Evolutionary conservation across 2,797 vertebrate species (phyloP).

Genomic region (Gymnocypris eckloni): DNA sequence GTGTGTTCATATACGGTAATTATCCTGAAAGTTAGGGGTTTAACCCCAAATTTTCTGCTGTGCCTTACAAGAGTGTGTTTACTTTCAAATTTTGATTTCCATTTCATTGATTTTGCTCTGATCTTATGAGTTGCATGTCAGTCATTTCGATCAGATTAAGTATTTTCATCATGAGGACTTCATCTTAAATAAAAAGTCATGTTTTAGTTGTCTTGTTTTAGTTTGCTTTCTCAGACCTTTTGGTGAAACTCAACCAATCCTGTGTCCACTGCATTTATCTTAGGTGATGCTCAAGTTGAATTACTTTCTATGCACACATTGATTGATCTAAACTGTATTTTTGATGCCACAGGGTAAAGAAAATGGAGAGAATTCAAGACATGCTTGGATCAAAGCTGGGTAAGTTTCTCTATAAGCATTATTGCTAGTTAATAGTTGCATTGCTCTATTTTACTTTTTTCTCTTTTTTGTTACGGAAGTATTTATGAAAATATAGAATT

Average conservation of each 20-base stretch:
- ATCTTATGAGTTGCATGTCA: constrained; percentile 30
- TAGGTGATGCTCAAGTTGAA: constrained; percentile 3
- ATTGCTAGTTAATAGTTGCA: neutral
- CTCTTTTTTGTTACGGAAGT: neutral
- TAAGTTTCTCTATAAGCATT: constrained; percentile 70
- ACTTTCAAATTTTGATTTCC: neutral
- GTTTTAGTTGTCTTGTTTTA: constrained; percentile 38
- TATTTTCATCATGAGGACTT: neutral
- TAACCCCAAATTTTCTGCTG: neutral
- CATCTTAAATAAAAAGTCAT: neutral
- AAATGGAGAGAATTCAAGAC: constrained; percentile 83
- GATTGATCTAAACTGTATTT: constrained; percentile 38
- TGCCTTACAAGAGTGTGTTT: neutral
- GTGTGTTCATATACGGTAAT: neutral
- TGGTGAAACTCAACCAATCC: constrained; percentile 77
- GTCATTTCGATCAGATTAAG: neutral
- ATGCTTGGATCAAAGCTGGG: constrained; percentile 92
- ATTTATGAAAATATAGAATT: neutral
- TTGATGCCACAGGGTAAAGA: constrained; percentile 80
- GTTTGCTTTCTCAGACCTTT: constrained; percentile 61
- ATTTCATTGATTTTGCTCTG: neutral
- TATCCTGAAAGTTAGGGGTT: neutral
- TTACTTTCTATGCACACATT: constrained; percentile 4
- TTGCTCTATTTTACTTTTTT: neutral
- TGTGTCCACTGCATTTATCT: constrained; percentile 40